phyloP scores from a whole-genome alignment of 2,113 vertebrate species.

The Rissa tridactyla region DNA sequence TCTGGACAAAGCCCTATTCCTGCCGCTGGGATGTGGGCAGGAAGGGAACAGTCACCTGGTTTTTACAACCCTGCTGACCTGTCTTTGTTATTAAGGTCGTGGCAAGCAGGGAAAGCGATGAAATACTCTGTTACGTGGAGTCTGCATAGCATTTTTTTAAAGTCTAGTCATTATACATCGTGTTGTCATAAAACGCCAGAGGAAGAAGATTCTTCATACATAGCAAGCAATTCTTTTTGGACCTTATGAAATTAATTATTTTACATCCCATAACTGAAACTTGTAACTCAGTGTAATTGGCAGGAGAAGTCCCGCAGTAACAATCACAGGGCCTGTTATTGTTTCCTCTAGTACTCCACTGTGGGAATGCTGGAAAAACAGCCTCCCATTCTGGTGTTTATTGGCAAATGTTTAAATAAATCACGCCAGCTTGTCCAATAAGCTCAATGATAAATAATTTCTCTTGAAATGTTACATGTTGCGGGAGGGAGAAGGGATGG shows the following conservation, averaged over 20 bases:
- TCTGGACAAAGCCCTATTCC: not conserved
- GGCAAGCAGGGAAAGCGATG: not conserved
- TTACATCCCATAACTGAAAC: conserved; percentile 50
- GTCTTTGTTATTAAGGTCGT: not conserved
- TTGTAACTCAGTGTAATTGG: conserved; percentile 67
- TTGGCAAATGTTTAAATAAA: conserved; percentile 45
- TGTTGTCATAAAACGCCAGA: not conserved
- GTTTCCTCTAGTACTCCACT: conserved; percentile 55
- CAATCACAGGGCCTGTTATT: conserved; percentile 37
- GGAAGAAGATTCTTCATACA: conserved; percentile 30
- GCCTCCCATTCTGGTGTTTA: conserved; percentile 31
- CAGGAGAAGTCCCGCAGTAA: conserved; percentile 54
- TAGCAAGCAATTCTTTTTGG: conserved; percentile 42
- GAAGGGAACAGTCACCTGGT: not conserved
- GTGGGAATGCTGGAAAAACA: conserved; percentile 41
- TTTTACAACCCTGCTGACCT: not conserved
- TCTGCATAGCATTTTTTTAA: not conserved
- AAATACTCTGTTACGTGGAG: not conserved
- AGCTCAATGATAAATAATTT: not conserved
- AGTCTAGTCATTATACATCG: not conserved
- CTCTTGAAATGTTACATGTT: not conserved
- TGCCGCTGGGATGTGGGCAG: not conserved
- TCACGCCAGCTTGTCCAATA: conserved; percentile 31
- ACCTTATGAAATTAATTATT: conserved; percentile 63
- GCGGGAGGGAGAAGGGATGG: not conserved